Conservation (phyloP, 2,797 vertebrate species). For the Amazona finschi region DNA sequence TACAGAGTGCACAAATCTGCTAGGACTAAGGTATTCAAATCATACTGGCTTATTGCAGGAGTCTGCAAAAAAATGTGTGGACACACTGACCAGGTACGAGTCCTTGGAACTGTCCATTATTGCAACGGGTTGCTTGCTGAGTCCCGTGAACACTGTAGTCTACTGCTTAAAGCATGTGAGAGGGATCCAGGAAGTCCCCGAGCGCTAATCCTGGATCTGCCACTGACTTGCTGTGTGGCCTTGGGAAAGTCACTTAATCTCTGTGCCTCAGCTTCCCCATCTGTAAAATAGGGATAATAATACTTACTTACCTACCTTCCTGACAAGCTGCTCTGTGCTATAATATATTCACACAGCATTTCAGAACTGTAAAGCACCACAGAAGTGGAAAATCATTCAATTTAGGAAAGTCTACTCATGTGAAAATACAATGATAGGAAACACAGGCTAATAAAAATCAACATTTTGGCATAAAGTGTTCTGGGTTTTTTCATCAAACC, state of each 20-base stretch:
- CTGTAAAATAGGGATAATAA: conserved; percentile 64
- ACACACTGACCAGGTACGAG: conserved; percentile 49
- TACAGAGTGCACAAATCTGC: background rate
- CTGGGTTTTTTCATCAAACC: background rate
- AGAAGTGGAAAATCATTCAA: background rate
- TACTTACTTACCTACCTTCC: conserved; percentile 37
- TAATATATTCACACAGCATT: background rate
- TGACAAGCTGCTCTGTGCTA: background rate
- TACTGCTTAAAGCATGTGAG: conserved; percentile 48
- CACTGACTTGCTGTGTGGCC: conserved; percentile 43
- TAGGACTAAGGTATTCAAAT: background rate
- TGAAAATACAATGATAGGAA: background rate
- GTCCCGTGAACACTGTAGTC: conserved; percentile 37
- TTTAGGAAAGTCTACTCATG: background rate
- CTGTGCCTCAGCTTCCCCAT: conserved; percentile 60
- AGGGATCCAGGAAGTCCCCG: conserved; percentile 5
- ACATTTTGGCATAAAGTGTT: background rate
- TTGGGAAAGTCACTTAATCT: conserved; percentile 58
- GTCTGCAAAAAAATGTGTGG: conserved; percentile 32
- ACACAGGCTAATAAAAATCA: background rate
- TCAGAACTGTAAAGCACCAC: background rate
- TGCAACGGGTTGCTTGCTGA: conserved; percentile 52
- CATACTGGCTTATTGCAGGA: background rate
- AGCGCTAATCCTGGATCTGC: conserved; percentile 42
- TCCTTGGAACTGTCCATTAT: conserved; percentile 58